Base-by-base conservation (phyloP, 2,797 vertebrate species). In the Hyperoplus immaculatus region DNA sequence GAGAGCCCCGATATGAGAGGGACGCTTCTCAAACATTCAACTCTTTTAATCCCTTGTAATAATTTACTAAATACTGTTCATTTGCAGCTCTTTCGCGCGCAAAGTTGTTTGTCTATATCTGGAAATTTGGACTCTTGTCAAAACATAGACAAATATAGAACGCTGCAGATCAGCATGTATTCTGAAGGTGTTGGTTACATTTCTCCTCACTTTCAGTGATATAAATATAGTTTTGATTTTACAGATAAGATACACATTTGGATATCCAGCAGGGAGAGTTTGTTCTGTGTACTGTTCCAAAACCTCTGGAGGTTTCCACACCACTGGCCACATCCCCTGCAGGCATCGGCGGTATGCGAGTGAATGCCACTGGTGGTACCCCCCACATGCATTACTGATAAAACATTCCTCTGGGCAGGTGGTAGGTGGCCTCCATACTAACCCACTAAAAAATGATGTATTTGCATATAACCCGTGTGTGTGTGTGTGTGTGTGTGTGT, bases 1-100 rank as follows among this genome's bases (percentile, higher is more conserved):
- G 92, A 90, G 90, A 91, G 86, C 87, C 90, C 89, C 78, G 87
- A 92, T 91, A 90, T 89, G 93, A 93, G 93, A 93, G 91, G 93
- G 87, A 91, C 89, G 77, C 81, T 29, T 64, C 65, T 61, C 72
- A 10, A 47, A 79, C 70, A 43, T 57, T 61, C 53, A 56, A 56
- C 65, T 55, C 56, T 66, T 74, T 76, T 45, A 67, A 73, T 60
- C 82, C 45, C 49, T 60, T 53, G 39, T 56, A 60, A 59, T 78
- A 49, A 69, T 71, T 80, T 69, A 68, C 50, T 29, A 1, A 43
- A 13, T 43, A 12, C 60, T 42, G 15, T 47, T 75, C 21, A 29
- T 68, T 38, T 50, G 41, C 58, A 9, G 62, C 63, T 10, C 67
- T 29, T 21, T 8, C 4, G 38, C n/a, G 68, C 39, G 8, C 21